Evolutionary conservation across 2,888 invertebrate genomes (phyloP).

Genomic region (Andrena camellia): DNA sequence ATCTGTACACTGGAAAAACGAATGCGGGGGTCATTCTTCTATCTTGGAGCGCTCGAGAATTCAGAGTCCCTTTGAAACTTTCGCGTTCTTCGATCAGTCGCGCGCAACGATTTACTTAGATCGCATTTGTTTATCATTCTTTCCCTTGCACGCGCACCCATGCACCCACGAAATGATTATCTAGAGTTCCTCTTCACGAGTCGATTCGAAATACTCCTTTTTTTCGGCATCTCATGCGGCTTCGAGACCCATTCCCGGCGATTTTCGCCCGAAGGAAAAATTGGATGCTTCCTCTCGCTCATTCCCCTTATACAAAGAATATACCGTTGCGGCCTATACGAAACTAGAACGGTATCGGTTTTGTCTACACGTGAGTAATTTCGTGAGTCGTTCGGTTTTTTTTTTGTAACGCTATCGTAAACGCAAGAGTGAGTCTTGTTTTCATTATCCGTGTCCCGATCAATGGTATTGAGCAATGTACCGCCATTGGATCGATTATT

Average conservation of each 20-base stretch:
- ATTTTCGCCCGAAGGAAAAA: slow-evolving; percentile 51
- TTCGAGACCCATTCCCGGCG: slow-evolving; percentile 37
- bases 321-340: slow-evolving; percentile 49
- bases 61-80: not conserved
- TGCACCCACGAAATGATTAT: slow-evolving; percentile 66
- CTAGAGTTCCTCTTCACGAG: slow-evolving; percentile 53
- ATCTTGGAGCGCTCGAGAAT: slow-evolving; percentile 59
- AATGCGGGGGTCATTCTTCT: not conserved
- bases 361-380: slow-evolving; percentile 59
- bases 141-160: slow-evolving; percentile 25
- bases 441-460: slow-evolving; percentile 54
- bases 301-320: slow-evolving; percentile 54
- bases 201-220: slow-evolving; percentile 44
- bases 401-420: slow-evolving; percentile 51
- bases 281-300: slow-evolving; percentile 8
- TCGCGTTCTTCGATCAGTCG: not conserved
- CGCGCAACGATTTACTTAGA: not conserved
- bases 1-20: not conserved
- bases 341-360: slow-evolving; percentile 57
- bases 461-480: slow-evolving; percentile 71
- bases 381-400: slow-evolving; percentile 48
- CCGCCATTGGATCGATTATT: slow-evolving; percentile 55
- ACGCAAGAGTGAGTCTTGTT: slow-evolving; percentile 58
- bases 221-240: slow-evolving; percentile 45
- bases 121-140: slow-evolving; percentile 32